These are phyloP conservation scores for Entelurus aequoreus DNA, from an alignment of 2,113 vertebrate genomes.

Conservation along the genomic window DNA sequence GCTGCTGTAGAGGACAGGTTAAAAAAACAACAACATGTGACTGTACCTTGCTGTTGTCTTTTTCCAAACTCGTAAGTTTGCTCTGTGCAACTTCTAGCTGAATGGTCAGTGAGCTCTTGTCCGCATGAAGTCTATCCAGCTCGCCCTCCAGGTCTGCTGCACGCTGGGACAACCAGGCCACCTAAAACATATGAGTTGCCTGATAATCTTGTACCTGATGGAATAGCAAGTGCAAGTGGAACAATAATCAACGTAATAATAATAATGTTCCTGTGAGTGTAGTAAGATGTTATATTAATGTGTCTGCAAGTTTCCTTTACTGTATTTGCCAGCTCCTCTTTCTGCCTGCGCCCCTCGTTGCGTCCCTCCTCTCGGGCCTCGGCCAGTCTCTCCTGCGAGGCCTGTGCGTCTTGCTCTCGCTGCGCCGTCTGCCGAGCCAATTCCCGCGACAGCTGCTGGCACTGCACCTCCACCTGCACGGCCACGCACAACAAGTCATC, in stretches of 20 bases:
- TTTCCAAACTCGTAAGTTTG: constrained; percentile 73
- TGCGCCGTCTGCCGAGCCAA: constrained; percentile 75
- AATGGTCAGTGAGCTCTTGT: constrained; percentile 73
- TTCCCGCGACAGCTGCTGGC: constrained; percentile 82
- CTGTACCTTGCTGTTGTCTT: constrained; percentile 78
- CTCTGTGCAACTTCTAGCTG: constrained; percentile 79
- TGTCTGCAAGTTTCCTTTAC: constrained; percentile 58
- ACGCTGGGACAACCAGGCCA: constrained; percentile 74
- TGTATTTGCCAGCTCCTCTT: constrained; percentile 67
- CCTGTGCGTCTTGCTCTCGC: constrained; percentile 73
- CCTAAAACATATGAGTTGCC: constrained; percentile 56
- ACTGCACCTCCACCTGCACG: constrained; percentile 79
- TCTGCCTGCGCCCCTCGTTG: constrained; percentile 76
- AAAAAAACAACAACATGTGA: no score
- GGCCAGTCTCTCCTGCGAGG: constrained; percentile 71
- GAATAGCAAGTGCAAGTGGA: no score
- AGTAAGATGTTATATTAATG: no score
- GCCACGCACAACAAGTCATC: not conserved
- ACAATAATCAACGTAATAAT: no score
- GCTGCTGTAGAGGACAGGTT: no score
- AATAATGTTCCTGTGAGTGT: no score
- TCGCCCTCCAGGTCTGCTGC: constrained; percentile 77
- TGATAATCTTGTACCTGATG: no score
- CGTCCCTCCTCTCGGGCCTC: constrained; percentile 73
- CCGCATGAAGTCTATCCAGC: constrained; percentile 73